A percentile compares a stretch with the other conserved stretches of the same genome.
phyloP scores from a whole-genome alignment of 2,888 invertebrate species.

The Megaustenia siamemsis region DNA sequence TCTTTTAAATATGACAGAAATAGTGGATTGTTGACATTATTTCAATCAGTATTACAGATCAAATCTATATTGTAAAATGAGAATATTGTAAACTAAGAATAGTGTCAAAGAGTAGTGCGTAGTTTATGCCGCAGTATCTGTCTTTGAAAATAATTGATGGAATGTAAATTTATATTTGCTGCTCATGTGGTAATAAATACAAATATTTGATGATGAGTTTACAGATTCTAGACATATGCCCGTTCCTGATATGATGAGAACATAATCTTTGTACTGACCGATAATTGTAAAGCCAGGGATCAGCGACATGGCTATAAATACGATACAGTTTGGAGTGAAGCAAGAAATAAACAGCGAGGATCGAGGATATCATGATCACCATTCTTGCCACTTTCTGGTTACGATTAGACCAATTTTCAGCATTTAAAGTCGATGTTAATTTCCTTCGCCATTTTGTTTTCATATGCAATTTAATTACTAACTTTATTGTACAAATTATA shows the following conservation, averaged over 20 bases:
- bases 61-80: too few relatives aligned
- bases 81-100: too few relatives aligned
- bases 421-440: neutral
- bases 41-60: too few relatives aligned
- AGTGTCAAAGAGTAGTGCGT: too few relatives aligned
- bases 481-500: neutral
- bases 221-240: neutral
- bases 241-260: neutral
- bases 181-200: neutral
- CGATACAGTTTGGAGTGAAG: neutral
- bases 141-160: neutral
- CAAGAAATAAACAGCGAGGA: neutral
- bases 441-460: neutral
- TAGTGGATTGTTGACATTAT: too few relatives aligned
- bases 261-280: neutral
- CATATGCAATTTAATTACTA: neutral
- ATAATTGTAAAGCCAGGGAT: neutral
- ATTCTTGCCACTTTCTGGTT: slow-evolving; percentile 28
- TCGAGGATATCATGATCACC: neutral
- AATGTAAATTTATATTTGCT: neutral
- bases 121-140: too few relatives aligned
- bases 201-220: neutral
- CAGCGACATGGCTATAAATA: neutral
- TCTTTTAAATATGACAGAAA: too few relatives aligned
- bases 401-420: neutral